A percentile compares a stretch with the other conserved stretches of the same genome.
phyloP scores from a whole-genome alignment of 2,797 vertebrate genomes.

The Sebastes glaucus region DNA sequence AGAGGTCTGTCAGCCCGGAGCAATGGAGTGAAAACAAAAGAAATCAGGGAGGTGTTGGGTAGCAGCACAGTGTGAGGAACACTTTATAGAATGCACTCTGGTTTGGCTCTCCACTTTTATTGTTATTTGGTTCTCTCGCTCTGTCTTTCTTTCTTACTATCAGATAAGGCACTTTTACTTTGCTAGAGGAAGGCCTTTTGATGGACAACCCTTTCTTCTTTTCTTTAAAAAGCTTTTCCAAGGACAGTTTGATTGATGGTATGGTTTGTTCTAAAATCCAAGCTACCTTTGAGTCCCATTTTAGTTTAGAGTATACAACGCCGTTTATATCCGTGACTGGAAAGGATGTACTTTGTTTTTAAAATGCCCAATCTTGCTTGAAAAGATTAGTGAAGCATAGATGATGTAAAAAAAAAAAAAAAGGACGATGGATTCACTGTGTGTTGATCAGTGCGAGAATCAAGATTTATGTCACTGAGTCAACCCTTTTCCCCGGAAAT shows the following conservation, averaged over 20 bases:
- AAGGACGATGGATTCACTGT: background rate
- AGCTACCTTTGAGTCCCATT: background rate
- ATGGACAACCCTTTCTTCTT: conserved; percentile 26
- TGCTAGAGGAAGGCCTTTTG: conserved; percentile 25
- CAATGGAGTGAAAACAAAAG: conserved; percentile 74
- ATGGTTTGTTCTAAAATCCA: conserved; percentile 28
- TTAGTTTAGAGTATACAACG: background rate
- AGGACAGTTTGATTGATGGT: conserved; percentile 33
- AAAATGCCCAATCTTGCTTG: background rate
- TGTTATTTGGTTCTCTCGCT: conserved; percentile 35
- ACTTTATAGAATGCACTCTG: conserved; percentile 57
- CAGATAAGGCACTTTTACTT: conserved; percentile 28
- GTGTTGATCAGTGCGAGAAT: background rate
- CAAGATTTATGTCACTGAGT: background rate
- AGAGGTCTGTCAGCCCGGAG: conserved; percentile 75
- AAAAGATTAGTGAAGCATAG: background rate
- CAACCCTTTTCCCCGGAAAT: background rate
- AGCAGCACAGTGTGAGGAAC: conserved; percentile 48
- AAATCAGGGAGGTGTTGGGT: conserved; percentile 63
- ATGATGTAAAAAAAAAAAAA: background rate
- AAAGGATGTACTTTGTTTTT: background rate
- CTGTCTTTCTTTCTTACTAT: conserved; percentile 7
- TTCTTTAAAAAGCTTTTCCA: conserved; percentile 22
- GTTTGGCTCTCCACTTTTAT: conserved; percentile 50
- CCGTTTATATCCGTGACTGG: background rate